Percentiles rank a stretch among this genome's conserved stretches.
These are phyloP conservation scores for Perdita meconis DNA, from an alignment of 2,888 invertebrate species.

Conservation along the genomic window DNA sequence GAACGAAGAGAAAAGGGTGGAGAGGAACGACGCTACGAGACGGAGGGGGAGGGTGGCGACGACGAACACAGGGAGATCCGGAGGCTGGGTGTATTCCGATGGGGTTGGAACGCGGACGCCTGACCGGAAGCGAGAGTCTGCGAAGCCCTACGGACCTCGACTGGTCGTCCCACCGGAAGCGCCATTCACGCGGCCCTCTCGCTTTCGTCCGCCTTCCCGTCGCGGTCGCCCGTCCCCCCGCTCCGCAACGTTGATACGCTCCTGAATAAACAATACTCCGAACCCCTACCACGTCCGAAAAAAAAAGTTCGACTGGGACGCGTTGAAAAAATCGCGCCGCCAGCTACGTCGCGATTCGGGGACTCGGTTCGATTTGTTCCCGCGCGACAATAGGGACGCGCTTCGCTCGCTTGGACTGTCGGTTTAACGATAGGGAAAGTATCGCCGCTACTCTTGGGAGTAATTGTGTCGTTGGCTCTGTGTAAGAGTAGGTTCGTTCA, in stretches of 20 bases:
- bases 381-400: conserved; percentile 29
- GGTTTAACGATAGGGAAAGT: conserved; percentile 18
- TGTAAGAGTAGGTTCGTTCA: neutral
- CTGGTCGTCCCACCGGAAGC: conserved; percentile 83
- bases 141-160: conserved; percentile 81
- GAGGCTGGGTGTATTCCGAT: conserved; percentile 75
- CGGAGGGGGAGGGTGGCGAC: conserved; percentile 36
- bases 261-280: conserved; percentile 83
- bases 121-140: conserved; percentile 84
- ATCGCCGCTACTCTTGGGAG: conserved; percentile 5
- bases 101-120: conserved; percentile 79
- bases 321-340: conserved; percentile 61
- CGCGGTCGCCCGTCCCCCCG: conserved; percentile 66
- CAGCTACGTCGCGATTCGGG: conserved; percentile 62
- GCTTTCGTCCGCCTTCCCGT: conserved; percentile 77
- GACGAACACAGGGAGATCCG: conserved; percentile 73
- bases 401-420: conserved; percentile 20
- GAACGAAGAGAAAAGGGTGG: conserved; percentile 58
- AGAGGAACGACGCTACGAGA: conserved; percentile 38
- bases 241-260: conserved; percentile 79
- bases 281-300: conserved; percentile 44
- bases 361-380: conserved; percentile 43
- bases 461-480: neutral
- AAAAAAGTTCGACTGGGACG: conserved; percentile 63
- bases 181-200: conserved; percentile 83